Conservation (phyloP, 2,797 vertebrate species). For the Mycteria americana region DNA sequence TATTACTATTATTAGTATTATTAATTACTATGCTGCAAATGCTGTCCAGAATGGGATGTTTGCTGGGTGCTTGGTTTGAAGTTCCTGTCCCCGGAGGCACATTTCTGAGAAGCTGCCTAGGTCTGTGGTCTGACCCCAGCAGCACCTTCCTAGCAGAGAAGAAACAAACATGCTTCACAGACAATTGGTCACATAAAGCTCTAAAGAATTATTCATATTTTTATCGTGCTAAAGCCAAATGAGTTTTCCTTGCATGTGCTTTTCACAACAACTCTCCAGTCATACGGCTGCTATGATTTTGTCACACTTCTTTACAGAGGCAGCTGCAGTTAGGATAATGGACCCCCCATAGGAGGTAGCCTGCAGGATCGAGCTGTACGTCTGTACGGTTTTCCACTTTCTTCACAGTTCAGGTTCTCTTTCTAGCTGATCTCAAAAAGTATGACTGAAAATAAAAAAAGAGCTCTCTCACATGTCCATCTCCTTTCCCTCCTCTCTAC, state of each 20-base stretch:
- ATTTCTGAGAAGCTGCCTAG: slow-evolving; percentile 40
- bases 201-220: background rate
- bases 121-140: slow-evolving; percentile 39
- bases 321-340: background rate
- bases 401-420: background rate
- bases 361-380: background rate
- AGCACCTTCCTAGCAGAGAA: background rate
- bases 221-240: background rate
- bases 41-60: slow-evolving; percentile 16
- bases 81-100: background rate
- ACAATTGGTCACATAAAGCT: background rate
- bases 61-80: background rate
- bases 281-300: background rate
- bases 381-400: background rate
- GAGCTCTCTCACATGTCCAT: background rate
- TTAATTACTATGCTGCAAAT: background rate
- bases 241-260: background rate
- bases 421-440: background rate
- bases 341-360: background rate
- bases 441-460: background rate
- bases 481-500: background rate
- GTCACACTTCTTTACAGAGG: background rate
- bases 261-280: background rate
- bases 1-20: slow-evolving; percentile 36
- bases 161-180: background rate